Conservation (phyloP, 2,888 invertebrate genomes). For the Drosophila mercatorum region DNA sequence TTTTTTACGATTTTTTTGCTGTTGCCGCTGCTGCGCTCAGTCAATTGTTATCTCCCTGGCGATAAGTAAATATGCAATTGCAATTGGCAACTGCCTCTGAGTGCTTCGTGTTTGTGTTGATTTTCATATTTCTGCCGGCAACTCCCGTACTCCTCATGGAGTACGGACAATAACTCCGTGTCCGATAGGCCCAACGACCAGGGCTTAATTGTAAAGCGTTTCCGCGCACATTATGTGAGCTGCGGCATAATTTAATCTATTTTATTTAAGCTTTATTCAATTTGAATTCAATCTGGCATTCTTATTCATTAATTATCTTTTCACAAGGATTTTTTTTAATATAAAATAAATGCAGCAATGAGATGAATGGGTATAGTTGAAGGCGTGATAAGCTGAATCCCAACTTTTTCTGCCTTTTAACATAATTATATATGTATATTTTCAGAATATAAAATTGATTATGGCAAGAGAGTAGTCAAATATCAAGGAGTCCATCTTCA, state of each 20-base stretch:
- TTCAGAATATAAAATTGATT: too few relatives aligned
- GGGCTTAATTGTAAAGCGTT: slow-evolving; percentile 36
- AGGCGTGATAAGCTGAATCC: neutral
- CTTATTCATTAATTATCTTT: neutral
- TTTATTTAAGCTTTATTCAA: slow-evolving; percentile 67
- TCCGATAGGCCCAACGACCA: slow-evolving; percentile 16
- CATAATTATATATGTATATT: too few relatives aligned
- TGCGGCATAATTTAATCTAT: slow-evolving; percentile 56
- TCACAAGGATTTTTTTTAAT: neutral
- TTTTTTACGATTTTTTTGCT: slow-evolving; percentile 6
- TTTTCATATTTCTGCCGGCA: slow-evolving; percentile 36
- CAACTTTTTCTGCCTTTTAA: too few relatives aligned
- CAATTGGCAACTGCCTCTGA: slow-evolving; percentile 50
- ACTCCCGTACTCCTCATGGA: neutral
- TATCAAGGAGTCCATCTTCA: too few relatives aligned
- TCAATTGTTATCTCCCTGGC: slow-evolving; percentile 71
- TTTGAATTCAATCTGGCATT: slow-evolving; percentile 27
- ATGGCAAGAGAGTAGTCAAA: too few relatives aligned
- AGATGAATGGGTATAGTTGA: neutral
- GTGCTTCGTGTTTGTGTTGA: slow-evolving; percentile 44
- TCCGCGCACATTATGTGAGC: slow-evolving; percentile 28
- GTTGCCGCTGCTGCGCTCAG: slow-evolving; percentile 29
- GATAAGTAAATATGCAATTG: slow-evolving; percentile 75
- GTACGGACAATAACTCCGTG: slow-evolving; percentile 28
- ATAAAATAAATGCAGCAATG: neutral